Conservation (phyloP, 53 echinoderm and acorn worm genomes). For the Actinopyga echinites region DNA sequence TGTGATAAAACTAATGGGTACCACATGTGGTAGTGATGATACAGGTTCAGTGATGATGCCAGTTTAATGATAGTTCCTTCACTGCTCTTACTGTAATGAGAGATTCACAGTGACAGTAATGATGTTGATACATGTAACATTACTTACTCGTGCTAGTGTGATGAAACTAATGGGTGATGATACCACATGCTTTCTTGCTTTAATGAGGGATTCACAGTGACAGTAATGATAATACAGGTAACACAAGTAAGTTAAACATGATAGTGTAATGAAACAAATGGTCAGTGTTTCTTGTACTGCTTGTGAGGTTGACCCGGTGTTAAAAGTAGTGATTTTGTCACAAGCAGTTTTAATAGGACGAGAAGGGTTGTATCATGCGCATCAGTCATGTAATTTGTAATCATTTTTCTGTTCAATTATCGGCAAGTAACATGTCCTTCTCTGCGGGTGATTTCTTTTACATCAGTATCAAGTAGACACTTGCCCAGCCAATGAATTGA, state of each 20-base stretch:
- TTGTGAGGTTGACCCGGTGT: too few relatives aligned
- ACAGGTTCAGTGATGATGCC: too few relatives aligned
- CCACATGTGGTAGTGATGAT: too few relatives aligned
- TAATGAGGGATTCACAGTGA: constrained; percentile 82
- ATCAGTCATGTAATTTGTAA: not conserved
- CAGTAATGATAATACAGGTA: constrained; percentile 45
- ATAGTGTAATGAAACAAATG: not conserved
- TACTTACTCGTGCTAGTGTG: not conserved
- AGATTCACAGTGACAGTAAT: constrained; percentile 80
- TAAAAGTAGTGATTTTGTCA: too few relatives aligned
- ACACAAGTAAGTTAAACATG: not conserved
- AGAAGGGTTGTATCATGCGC: not conserved
- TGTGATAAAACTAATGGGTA: not conserved
- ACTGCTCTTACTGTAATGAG: constrained; percentile 94
- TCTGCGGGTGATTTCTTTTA: not conserved
- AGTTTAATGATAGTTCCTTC: constrained; percentile 22
- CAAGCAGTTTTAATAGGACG: too few relatives aligned
- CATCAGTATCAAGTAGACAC: constrained; percentile 79
- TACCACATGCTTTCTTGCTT: constrained; percentile 85
- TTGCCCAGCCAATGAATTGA: constrained; percentile 94
- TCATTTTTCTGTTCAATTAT: not conserved
- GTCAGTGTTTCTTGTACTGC: too few relatives aligned
- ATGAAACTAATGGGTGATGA: not conserved
- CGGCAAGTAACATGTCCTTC: not conserved
- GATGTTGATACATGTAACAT: not conserved